A percentile compares a stretch with the other conserved stretches of the same genome.
Evolutionary conservation across 1,140 invertebrate species (phyloP).

Genomic region (Bombus huntii): DNA sequence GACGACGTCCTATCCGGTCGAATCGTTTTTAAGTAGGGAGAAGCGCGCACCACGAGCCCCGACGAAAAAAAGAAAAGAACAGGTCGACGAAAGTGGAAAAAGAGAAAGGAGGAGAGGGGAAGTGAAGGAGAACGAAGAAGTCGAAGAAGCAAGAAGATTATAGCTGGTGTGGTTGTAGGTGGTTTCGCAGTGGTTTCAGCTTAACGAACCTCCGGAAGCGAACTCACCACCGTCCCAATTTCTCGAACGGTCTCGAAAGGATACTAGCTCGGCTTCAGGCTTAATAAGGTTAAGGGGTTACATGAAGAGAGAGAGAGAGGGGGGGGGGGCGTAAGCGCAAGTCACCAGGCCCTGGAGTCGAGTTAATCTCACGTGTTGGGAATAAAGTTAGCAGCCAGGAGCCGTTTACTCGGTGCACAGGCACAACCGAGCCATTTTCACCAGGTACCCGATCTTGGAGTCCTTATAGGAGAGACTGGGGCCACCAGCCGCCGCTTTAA

Average conservation of each 20-base stretch:
- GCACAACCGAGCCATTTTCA: constrained; percentile 67
- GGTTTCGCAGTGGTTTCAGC: constrained; percentile 66
- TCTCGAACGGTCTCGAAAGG: constrained; percentile 73
- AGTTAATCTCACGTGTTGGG: constrained; percentile 73
- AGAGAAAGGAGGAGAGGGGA: not conserved
- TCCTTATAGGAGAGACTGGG: constrained; percentile 1
- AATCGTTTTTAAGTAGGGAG: constrained; percentile 1
- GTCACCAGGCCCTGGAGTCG: constrained; percentile 51
- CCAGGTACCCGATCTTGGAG: constrained; percentile 55
- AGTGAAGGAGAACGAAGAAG: not conserved
- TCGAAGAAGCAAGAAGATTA: constrained; percentile 53
- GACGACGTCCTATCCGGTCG: not conserved
- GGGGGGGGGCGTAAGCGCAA: constrained; percentile 56
- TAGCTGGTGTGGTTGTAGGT: constrained; percentile 54
- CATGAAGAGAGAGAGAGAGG: constrained; percentile 9
- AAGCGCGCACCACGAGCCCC: no score
- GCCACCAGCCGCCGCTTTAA: constrained; percentile 28
- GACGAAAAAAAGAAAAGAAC: not conserved
- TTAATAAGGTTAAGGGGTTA: constrained; percentile 72
- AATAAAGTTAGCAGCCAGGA: constrained; percentile 71
- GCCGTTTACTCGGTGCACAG: constrained; percentile 56
- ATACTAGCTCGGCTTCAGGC: constrained; percentile 63
- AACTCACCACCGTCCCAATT: constrained; percentile 69
- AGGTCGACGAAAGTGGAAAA: not conserved
- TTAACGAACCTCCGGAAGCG: constrained; percentile 74